Evolutionary conservation across 1,140 invertebrate genomes (phyloP).

Genomic region (Drosophila sproati): DNA sequence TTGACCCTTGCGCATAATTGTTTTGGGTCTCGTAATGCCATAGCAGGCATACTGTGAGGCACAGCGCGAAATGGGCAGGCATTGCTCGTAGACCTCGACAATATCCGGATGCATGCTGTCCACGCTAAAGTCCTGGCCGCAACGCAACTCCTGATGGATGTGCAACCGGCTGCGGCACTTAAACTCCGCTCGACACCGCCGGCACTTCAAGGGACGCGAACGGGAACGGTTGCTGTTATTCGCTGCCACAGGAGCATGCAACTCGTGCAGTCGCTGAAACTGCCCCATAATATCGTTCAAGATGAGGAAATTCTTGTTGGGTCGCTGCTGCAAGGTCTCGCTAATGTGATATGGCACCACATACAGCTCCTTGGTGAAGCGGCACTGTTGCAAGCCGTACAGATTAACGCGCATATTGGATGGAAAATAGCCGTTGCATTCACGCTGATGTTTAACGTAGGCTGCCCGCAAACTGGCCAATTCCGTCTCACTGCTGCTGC

Average conservation of each 20-base stretch:
- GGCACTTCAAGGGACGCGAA: conserved; percentile 35
- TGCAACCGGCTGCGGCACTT: conserved; percentile 44
- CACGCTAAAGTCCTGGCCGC: conserved; percentile 65
- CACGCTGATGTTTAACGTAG: conserved; percentile 61
- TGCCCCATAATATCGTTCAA: conserved; percentile 59
- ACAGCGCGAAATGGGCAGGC: conserved; percentile 64
- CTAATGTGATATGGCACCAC: conserved; percentile 69
- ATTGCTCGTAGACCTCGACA: conserved; percentile 70
- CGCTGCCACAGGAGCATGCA: conserved; percentile 27
- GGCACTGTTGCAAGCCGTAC: conserved; percentile 64
- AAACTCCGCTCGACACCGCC: conserved; percentile 50
- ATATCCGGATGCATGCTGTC: conserved; percentile 69
- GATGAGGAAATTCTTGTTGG: conserved; percentile 67
- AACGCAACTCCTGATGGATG: conserved; percentile 63
- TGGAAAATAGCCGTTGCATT: conserved; percentile 64
- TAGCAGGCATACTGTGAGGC: conserved; percentile 61
- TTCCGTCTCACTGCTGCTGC: conserved; percentile 39
- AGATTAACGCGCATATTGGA: conserved; percentile 65
- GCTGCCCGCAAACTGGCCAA: conserved; percentile 46
- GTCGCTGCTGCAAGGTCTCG: conserved; percentile 54
- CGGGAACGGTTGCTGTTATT: background rate
- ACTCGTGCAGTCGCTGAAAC: conserved; percentile 62
- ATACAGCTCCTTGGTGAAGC: conserved; percentile 62
- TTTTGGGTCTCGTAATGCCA: conserved; percentile 67
- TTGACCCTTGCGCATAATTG: conserved; percentile 56